Evolutionary conservation across 2,888 invertebrate genomes (phyloP), one percentile per base, ranked within the genome.

Genomic region (Drosophila neonasuta): DNA sequence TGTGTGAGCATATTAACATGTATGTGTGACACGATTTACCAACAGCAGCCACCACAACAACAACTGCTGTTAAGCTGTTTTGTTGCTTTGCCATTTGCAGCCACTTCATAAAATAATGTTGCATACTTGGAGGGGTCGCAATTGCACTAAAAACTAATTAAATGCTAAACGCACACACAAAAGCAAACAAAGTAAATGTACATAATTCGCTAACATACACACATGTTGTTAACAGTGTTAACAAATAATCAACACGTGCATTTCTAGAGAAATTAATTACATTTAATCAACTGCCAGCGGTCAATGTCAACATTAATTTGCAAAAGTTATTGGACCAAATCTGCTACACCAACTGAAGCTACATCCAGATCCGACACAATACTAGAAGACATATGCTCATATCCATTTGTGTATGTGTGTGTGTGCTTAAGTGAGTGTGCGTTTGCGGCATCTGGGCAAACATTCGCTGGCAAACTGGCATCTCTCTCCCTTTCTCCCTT

Each of bases 301-400:
- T 69, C 64, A 68, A 54, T 66, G 87, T 79, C 82, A 86, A 79
- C 67, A 85, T 82, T 79, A 49, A 77, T 79, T 86, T 71, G 65
- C 58, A 29, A 54, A 78, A 72, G 51, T 74, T 84, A 74, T 80
- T 63, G 39, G 30, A 62, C 50, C 54, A 74, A 58, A 65, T 60
- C 54, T 41, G 61, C 13, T 30, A 57, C 52, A 49, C 34, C 24
- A 24, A 24, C 59, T 34, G 20, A 49, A 62, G 39, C 50, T 61
- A 51, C 41, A 49, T 48, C 34, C 34, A 49, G 66, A 10, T 32
- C 56, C n/a, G 39, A n/a, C 15, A 56, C 24, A 6, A 9, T 8
- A 55, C 15, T 52, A 36, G 15, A 51, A 11, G 11, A 4, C 39
- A 41, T 41, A 41, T 36, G n/a, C 32, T 34, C 52, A 51, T 61